Evolutionary conservation across 2,113 vertebrate genomes (phyloP).

Genomic region (Taxidea taxus): DNA sequence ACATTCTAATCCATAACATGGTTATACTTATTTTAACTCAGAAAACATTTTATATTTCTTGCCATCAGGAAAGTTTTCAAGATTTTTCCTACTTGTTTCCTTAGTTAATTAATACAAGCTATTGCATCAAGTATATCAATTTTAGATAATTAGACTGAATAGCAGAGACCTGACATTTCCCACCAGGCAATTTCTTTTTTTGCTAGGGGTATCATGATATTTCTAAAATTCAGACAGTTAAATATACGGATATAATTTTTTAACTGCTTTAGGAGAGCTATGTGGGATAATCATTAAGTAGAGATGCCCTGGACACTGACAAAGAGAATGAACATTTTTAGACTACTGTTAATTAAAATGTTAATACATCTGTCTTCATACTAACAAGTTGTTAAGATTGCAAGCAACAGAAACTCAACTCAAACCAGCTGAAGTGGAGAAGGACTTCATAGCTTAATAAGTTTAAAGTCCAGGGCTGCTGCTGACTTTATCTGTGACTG

Average conservation of each 20-base stretch:
- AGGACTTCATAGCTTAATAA: background rate
- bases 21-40: background rate
- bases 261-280: background rate
- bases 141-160: background rate
- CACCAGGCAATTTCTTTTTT: background rate
- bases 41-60: background rate
- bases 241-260: background rate
- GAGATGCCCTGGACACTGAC: background rate
- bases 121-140: background rate
- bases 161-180: background rate
- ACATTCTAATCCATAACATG: background rate
- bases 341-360: background rate
- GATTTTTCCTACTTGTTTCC: background rate
- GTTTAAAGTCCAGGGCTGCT: background rate
- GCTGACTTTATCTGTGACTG: background rate
- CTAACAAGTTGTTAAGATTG: background rate
- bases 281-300: background rate
- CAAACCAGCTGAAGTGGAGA: background rate
- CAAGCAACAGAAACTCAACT: background rate
- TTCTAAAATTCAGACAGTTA: background rate
- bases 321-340: background rate
- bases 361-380: background rate
- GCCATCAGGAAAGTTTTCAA: background rate
- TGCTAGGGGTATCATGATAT: background rate
- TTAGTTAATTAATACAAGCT: background rate